phyloP scores from a whole-genome alignment of 2,888 invertebrate genomes.

The Lordiphosa fenestrarum region DNA sequence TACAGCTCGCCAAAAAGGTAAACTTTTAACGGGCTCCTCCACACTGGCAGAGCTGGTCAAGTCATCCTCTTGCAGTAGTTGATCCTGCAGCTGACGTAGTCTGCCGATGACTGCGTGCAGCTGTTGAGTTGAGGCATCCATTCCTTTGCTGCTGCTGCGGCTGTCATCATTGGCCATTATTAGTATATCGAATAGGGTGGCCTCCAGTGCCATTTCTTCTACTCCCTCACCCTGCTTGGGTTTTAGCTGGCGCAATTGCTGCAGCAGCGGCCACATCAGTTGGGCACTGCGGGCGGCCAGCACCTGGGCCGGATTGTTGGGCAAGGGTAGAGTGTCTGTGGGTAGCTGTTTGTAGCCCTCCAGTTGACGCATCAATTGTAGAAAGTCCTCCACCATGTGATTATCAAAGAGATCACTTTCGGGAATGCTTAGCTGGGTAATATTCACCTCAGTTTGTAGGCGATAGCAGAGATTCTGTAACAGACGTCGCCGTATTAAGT shows the following conservation, averaged over 20 bases:
- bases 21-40: slow-evolving; percentile 1
- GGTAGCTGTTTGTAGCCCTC: slow-evolving; percentile 34
- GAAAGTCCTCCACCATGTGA: slow-evolving; percentile 69
- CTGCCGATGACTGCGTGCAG: slow-evolving; percentile 60
- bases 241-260: slow-evolving; percentile 61
- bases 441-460: slow-evolving; percentile 68
- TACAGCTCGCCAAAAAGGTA: slow-evolving; percentile 24
- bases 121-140: slow-evolving; percentile 25
- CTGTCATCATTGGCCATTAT: slow-evolving; percentile 42
- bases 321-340: slow-evolving; percentile 50
- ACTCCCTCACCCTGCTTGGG: slow-evolving; percentile 36
- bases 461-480: slow-evolving; percentile 62
- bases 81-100: slow-evolving; percentile 55
- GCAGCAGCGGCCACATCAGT: slow-evolving; percentile 67
- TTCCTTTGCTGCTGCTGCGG: not conserved
- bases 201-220: slow-evolving; percentile 46
- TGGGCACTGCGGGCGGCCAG: slow-evolving; percentile 68
- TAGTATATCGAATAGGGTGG: slow-evolving; percentile 60
- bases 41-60: slow-evolving; percentile 9
- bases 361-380: slow-evolving; percentile 56
- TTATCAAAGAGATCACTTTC: slow-evolving; percentile 75
- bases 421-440: slow-evolving; percentile 73
- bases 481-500: slow-evolving; percentile 39
- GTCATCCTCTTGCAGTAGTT: slow-evolving; percentile 25
- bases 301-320: slow-evolving; percentile 63